phyloP scores from a whole-genome alignment of 2,797 vertebrate genomes.

The Cephalopachus bancanus region DNA sequence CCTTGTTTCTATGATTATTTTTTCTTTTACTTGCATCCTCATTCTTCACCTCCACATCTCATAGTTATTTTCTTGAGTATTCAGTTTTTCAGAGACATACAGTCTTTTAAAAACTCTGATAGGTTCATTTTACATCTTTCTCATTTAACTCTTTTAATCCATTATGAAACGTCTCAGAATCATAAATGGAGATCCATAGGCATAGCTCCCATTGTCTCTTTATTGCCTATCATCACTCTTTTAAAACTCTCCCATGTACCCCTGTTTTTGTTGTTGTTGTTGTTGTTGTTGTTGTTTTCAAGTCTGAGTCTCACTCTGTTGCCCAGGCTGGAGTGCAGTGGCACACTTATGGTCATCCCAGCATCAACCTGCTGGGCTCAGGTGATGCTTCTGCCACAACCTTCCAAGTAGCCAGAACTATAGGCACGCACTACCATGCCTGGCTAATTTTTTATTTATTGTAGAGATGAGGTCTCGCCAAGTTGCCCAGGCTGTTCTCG shows the following conservation, averaged over 20 bases:
- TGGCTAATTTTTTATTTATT: no score
- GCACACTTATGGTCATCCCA: no score
- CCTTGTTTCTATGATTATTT: neutral
- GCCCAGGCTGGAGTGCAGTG: no score
- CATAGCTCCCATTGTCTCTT: neutral
- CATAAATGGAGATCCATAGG: neutral
- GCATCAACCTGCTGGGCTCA: no score
- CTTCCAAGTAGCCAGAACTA: no score
- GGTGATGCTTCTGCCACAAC: no score
- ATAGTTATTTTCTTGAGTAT: neutral
- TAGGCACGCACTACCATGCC: no score
- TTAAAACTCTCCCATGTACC: neutral
- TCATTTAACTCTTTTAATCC: neutral
- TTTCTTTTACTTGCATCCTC: neutral
- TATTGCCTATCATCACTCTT: neutral
- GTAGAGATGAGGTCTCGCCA: no score
- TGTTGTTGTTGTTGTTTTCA: no score
- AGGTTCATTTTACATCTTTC: neutral
- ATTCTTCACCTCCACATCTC: neutral
- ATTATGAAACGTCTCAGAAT: neutral
- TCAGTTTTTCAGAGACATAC: neutral
- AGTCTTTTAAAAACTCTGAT: neutral
- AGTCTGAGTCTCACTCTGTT: no score
- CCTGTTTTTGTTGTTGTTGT: no score
- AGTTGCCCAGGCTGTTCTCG: no score